phyloP scores from a whole-genome alignment of 2,888 invertebrate species.

The Physocephala rufipes region DNA sequence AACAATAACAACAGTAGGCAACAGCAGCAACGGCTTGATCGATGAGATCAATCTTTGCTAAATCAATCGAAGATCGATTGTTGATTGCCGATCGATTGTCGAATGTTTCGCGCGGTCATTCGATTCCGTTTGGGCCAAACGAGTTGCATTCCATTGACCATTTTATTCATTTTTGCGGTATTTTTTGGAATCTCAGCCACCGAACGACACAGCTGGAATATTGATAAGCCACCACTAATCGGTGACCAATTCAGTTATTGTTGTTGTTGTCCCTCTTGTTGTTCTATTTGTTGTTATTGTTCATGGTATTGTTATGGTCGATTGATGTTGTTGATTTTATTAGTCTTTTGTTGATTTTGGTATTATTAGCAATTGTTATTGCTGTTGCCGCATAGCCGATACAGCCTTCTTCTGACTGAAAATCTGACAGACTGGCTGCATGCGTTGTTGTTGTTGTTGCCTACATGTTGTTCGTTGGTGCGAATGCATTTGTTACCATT shows the following conservation, averaged over 20 bases:
- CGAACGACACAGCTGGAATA: conserved; percentile 58
- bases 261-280: conserved; percentile 23
- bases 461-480: conserved; percentile 51
- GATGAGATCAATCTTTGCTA: conserved; percentile 14
- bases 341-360: too few relatives aligned
- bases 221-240: conserved; percentile 60
- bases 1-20: background rate
- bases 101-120: conserved; percentile 8
- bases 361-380: background rate
- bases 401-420: too few relatives aligned
- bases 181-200: conserved; percentile 29
- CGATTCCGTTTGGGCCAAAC: conserved; percentile 51
- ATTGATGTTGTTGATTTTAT: conserved; percentile 43
- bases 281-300: conserved; percentile 26
- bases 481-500: conserved; percentile 58
- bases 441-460: too few relatives aligned
- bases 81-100: conserved; percentile 1
- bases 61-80: conserved; percentile 2
- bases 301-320: conserved; percentile 6
- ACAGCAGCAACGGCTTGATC: conserved; percentile 9
- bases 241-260: conserved; percentile 33
- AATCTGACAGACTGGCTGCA: too few relatives aligned
- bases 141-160: conserved; percentile 63
- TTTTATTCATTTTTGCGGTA: conserved; percentile 48
- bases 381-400: conserved; percentile 42